Base-by-base conservation (phyloP, 2,113 vertebrate genomes). In the Gavia stellata region DNA sequence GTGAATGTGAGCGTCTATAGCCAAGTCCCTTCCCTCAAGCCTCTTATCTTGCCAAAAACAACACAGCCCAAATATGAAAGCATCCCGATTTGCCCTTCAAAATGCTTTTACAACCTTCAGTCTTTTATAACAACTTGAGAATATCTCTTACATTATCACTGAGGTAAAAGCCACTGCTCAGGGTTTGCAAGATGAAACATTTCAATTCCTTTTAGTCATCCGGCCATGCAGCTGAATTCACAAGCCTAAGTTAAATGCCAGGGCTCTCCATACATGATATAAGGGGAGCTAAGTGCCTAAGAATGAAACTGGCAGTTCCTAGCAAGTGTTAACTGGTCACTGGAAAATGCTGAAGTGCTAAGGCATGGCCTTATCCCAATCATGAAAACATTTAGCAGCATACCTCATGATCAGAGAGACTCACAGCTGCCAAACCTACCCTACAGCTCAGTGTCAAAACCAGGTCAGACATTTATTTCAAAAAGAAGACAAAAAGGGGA, bases 11-110 rank as follows among this genome's bases (percentile, higher is more conserved):
- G 14, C 24, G 33, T 82, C 78, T 4, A 4, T 65, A 94, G 85
- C 94, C 92, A 94, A 94, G 42, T 90, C 29, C 81, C 45, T 92
- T 90, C 24, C 34, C 85, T 95, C 85, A 70, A n/a, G 55, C 55
- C 50, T 81, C 45, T 91, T 86, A 78, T 86, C 63, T 93, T 90
- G 75, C 88, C 85, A 81, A 83, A 94, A 73, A 1, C 26, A 88
- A 42, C 29, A 47, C 26, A 83, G 20, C 25, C 62, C 75, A 88
- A 73, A 67, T 50, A 45, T 6, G 36, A 82, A 81, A 70, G 15
- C 45, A 94, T 45, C 55, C 67, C 44, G 10, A 58, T 92, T 66
- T 90, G 55, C 58, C 81, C 86, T 95, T 94, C 78, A 86, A 73
- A 80, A 88, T 66, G 28, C 17, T 86, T 85, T 90, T 62, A 53